Base-by-base conservation (phyloP, 2,888 invertebrate genomes). In the Plebejus anna region DNA sequence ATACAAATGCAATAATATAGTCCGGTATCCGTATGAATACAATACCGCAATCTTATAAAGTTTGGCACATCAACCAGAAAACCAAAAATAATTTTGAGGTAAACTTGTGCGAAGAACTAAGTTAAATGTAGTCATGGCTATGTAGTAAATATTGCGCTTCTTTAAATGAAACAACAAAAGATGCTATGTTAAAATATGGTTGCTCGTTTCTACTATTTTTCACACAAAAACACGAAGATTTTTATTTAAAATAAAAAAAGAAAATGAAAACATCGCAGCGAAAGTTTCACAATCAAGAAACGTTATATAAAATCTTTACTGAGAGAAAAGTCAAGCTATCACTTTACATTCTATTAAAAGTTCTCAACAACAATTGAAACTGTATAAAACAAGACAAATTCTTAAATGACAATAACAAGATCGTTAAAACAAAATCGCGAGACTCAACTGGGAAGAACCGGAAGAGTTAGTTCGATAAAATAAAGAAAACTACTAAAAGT, bases 271-370 rank as follows among this genome's bases (percentile, higher is more conserved):
- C 73, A 73, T 73, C 51, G 28, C 55, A 32, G 32, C 28, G 51
- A n/a, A 73, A 73, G 73, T 73, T 73, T 55, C 51, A 55, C 55
- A 75, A 55, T 32, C 28, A 75, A 75, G 42, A 38, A 59, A 11
- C n/a, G 36, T 75, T 22, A 38, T 59, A 75, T n/a, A 59, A 75
- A 75, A n/a, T 66, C 42, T 75, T 75, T 51, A 47, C 38, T 42
- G 66, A 66, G 51, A 73, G 66, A 72, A 75, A 76, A 72, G 75
- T 66, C 75, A 77, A 75, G 75, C 73, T 77, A 78, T 79, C 75
- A 78, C 70, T 77, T 77, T 77, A 73, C 76, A 73, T 77, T 77
- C 66, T 75, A 76, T 77, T 77, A 77, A 77, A 77, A 77, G 66
- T 77, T 77, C 47, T 36, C 47, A 75, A 75, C 55, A 76, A 70